Base-by-base conservation (phyloP, 2,888 invertebrate genomes). In the Ametastegia equiseti region DNA sequence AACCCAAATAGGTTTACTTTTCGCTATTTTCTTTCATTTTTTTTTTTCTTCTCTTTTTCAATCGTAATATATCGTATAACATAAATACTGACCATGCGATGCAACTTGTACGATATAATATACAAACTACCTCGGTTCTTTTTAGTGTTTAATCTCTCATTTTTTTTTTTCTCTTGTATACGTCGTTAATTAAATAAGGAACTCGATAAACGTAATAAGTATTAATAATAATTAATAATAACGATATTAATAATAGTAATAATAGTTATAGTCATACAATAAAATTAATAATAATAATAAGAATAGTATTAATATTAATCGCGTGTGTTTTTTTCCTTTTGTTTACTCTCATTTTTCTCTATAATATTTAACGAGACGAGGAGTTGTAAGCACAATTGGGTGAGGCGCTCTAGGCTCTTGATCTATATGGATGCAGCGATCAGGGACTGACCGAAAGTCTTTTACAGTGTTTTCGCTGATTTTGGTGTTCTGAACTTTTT, bases 121-220 rank as follows among this genome's bases (percentile, higher is more conserved):
- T 30, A 39, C 39, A 42, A 84, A 85, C 67, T 83, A 67, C 27
- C 67, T 67, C 39, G 19, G 19, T 39, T 19, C n/a, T 39, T 67
- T 42, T n/a, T 39, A 11, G 13, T 39, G 23, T 67, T 67, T 19
- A 23, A 67, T 67, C 67, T 67, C 67, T 39, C 19, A 60, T 80
- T 81, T 54, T 23, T 80, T 81, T 30, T 47, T 33, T 50, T 30
- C 45, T 19, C 60, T 60, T 42, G 67, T 81, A 83, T 81, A 81
- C 65, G 73, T 81, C 83, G 85, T 85, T 86, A 84, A 86, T 86
- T 83, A 84, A 86, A 81, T n/a, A 87, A 86, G 88, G 86, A 89
- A 87, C 87, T 87, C 84, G 84, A 84, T 80, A 82, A 85, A 84
- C 82, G 67, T 54, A 33, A 81, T 73, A 50, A 60, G 27, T 30